Evolutionary conservation across 2,888 invertebrate genomes (phyloP).

Genomic region (Harpalus rufipes): DNA sequence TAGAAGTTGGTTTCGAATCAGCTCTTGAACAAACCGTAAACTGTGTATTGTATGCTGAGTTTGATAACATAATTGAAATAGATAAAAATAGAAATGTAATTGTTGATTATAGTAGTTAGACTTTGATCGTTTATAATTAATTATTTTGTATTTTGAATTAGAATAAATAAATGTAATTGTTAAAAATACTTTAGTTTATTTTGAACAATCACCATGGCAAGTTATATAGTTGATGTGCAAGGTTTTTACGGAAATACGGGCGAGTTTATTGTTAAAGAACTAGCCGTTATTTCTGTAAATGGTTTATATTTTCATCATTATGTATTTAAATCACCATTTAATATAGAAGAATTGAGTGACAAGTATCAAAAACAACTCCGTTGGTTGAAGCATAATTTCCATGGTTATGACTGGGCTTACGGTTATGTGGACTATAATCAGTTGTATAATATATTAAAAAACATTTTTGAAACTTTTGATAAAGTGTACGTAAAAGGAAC

Average conservation of each 20-base stretch:
- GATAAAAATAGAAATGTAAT: slow-evolving; percentile 69
- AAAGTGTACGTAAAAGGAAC: slow-evolving; percentile 10
- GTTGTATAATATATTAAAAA: neutral
- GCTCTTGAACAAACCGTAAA: neutral
- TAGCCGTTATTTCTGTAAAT: neutral
- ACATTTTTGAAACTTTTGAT: neutral
- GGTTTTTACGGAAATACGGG: slow-evolving; percentile 15
- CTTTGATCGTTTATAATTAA: no score
- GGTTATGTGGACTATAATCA: neutral
- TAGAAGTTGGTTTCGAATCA: slow-evolving; percentile 11
- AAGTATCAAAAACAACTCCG: no score
- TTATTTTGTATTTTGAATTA: neutral
- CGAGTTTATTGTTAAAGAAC: neutral
- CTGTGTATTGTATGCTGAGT: no score
- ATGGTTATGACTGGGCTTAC: neutral
- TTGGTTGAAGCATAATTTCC: neutral
- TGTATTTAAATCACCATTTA: no score
- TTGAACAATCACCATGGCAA: neutral
- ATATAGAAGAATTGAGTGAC: no score
- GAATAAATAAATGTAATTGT: neutral
- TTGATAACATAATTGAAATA: slow-evolving; percentile 71
- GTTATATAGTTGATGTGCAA: slow-evolving; percentile 1
- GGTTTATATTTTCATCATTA: no score
- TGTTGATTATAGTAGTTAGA: slow-evolving; percentile 40
- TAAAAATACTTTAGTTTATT: neutral